Conservation (phyloP, 2,113 vertebrate genomes). For the Xiphophorus couchianus region DNA sequence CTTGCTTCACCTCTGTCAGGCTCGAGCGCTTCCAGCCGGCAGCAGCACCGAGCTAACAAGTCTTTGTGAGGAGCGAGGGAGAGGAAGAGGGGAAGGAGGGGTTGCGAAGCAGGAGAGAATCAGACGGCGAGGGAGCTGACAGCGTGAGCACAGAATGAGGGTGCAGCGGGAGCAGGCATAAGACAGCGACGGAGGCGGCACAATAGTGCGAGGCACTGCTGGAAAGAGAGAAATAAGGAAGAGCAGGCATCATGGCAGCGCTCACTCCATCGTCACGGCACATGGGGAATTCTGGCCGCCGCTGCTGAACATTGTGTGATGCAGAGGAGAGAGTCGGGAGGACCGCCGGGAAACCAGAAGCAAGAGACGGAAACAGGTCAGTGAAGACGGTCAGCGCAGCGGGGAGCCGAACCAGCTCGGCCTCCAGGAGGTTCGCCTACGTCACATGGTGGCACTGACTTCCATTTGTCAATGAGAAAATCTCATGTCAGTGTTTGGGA, state of each 20-base stretch:
- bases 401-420: not conserved
- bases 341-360: slow-evolving; percentile 74
- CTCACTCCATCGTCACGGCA: slow-evolving; percentile 73
- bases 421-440: not conserved
- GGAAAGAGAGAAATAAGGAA: slow-evolving; percentile 24
- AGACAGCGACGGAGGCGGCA: slow-evolving; percentile 49
- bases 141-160: slow-evolving; percentile 46
- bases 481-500: slow-evolving; percentile 24
- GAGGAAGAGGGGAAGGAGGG: slow-evolving; percentile 11
- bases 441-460: slow-evolving; percentile 28
- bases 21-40: slow-evolving; percentile 86
- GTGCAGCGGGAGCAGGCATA: slow-evolving; percentile 32
- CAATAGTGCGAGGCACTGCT: slow-evolving; percentile 51
- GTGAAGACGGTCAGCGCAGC: slow-evolving; percentile 26
- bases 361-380: slow-evolving; percentile 68
- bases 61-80: slow-evolving; percentile 85
- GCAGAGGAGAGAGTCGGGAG: slow-evolving; percentile 76
- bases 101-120: slow-evolving; percentile 32
- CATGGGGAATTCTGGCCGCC: slow-evolving; percentile 68
- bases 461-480: slow-evolving; percentile 52
- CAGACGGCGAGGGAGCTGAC: slow-evolving; percentile 51
- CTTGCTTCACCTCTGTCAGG: slow-evolving; percentile 85
- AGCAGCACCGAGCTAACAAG: slow-evolving; percentile 88
- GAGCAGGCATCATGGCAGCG: slow-evolving; percentile 71
- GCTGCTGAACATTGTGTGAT: slow-evolving; percentile 86